Percentiles rank a stretch among this genome's conserved stretches.
These are phyloP conservation scores for Camelus bactrianus DNA, from an alignment of 2,113 vertebrate species.

Conservation along the genomic window DNA sequence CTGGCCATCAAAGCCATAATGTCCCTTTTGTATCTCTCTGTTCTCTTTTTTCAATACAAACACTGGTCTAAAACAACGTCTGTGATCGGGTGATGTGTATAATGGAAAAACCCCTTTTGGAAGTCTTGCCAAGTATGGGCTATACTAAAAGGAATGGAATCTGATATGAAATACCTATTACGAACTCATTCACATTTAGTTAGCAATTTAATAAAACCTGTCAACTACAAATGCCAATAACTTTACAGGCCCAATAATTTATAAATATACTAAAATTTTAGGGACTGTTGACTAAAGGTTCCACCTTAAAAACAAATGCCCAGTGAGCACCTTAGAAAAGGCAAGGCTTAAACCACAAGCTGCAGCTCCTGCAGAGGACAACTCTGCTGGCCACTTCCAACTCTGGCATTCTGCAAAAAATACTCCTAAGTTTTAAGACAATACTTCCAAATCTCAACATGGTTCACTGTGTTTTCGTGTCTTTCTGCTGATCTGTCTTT, in stretches of 20 bases:
- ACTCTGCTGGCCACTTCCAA: neutral
- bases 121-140: slow-evolving; percentile 59
- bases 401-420: neutral
- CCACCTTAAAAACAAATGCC: neutral
- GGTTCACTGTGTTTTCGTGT: neutral
- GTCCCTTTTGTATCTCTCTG: slow-evolving; percentile 28
- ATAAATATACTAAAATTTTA: neutral
- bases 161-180: slow-evolving; percentile 68
- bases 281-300: neutral
- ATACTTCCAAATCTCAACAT: neutral
- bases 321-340: neutral
- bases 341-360: neutral
- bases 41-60: neutral
- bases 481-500: neutral
- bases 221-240: neutral
- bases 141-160: slow-evolving; percentile 62
- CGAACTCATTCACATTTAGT: slow-evolving; percentile 22
- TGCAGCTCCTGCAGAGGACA: neutral
- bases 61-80: slow-evolving; percentile 50
- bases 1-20: slow-evolving; percentile 10
- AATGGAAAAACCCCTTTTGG: slow-evolving; percentile 71
- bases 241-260: neutral
- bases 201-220: neutral
- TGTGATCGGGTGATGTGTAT: slow-evolving; percentile 25
- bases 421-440: neutral